Base-by-base conservation (phyloP, 2,797 vertebrate genomes). In the Phoebastria nigripes region DNA sequence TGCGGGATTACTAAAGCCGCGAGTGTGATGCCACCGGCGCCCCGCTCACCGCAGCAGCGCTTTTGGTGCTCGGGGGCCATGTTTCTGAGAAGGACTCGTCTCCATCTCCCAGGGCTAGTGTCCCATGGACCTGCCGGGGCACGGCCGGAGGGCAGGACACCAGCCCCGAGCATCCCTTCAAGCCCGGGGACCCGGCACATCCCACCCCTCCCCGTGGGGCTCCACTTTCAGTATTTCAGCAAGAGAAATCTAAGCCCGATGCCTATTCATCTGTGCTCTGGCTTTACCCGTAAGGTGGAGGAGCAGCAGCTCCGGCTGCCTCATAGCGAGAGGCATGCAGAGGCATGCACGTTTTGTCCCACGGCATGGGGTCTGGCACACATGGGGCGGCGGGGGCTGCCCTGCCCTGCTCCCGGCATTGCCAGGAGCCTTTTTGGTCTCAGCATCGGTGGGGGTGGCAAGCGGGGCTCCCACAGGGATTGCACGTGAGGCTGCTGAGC, bases 41-140 rank as follows among this genome's bases (percentile, higher is more conserved):
- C 37, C 7, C 2, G 2, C 29, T 73, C 5, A 0, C 41, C 4
- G 0, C 67, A n/a, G 28, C 20, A n/a, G 1, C 6, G 0, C 28
- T 6, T 31, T 42, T 3, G 0, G 22, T 12, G 62, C 77, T 41
- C 1, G 0, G 49, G 37, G 15, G 12, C 19, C 35, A 0, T 0
- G 9, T 20, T 72, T 81, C 49, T 88, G 87, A 28, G 44, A 59
- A 73, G 15, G 44, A 20, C 6, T 82, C 24, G 0, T 14, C 39
- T 54, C 47, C 76, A 21, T 11, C 55, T 33, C 52, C 47, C 4
- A 0, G 15, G 11, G 14, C 10, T 61, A 55, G 54, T 54, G 37
- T 19, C 44, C 59, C 19, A 0, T 3, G 4, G 63, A 52, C 3
- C 5, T 8, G 2, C 9, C 0, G 1, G 29, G 35, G 18, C 20